phyloP scores from a whole-genome alignment of 92 coral and sea anemone genomes.

The Phymanthus crucifer region DNA sequence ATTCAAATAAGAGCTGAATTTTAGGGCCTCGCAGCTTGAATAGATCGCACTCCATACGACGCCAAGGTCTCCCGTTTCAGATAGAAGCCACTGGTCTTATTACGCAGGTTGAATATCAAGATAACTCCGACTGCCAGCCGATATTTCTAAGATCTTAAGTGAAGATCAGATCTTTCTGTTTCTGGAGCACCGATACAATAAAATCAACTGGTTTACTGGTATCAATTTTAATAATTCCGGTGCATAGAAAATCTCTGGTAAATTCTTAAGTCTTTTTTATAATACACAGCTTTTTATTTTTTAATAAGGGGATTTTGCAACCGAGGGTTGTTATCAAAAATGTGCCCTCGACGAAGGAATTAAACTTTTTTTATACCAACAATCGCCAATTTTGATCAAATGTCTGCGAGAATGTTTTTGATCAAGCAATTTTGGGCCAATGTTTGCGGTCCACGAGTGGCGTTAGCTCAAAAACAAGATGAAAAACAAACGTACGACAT shows the following conservation, averaged over 20 bases:
- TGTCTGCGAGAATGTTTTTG: neutral
- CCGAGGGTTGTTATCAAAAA: neutral
- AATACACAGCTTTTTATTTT: neutral
- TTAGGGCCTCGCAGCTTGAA: constrained; percentile 32
- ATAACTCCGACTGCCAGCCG: neutral
- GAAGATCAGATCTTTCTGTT: constrained; percentile 14
- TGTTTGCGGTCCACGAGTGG: constrained; percentile 24
- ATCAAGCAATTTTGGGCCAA: constrained; percentile 12
- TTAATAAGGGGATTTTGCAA: constrained; percentile 5
- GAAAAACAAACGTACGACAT: constrained; percentile 24
- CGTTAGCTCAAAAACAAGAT: constrained; percentile 16
- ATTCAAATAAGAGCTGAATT: constrained; percentile 34
- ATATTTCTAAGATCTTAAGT: constrained; percentile 18
- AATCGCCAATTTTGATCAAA: neutral
- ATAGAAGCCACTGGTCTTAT: constrained; percentile 6
- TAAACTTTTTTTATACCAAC: neutral
- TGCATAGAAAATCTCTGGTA: constrained; percentile 11
- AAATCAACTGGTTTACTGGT: constrained; percentile 26
- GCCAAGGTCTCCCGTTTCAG: neutral
- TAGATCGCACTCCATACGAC: constrained; percentile 13
- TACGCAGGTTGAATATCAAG: constrained; percentile 7
- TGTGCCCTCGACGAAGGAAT: neutral
- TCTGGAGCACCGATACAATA: constrained; percentile 21
- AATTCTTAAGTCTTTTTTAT: neutral
- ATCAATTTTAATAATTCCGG: constrained; percentile 35